Percentiles rank a stretch among this genome's conserved stretches.
Evolutionary conservation across 1,140 invertebrate genomes (phyloP).

Genomic region (Drosophila eugracilis): DNA sequence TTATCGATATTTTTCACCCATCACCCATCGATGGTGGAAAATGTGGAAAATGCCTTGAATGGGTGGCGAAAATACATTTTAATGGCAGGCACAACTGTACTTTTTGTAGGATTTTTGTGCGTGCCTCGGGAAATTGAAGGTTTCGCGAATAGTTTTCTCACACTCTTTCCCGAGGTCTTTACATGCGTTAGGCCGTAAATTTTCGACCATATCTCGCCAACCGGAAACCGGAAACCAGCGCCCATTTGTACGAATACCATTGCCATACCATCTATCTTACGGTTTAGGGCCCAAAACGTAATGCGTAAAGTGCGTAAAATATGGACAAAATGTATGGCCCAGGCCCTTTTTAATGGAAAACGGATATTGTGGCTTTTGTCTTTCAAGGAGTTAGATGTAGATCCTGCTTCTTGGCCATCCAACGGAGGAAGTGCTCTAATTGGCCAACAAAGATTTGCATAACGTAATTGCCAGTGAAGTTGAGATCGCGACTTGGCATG

Average conservation of each 20-base stretch:
- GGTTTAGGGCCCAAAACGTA: slow-evolving; percentile 46
- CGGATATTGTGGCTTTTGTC: slow-evolving; percentile 77
- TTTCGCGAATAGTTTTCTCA: slow-evolving; percentile 5
- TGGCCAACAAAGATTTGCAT: slow-evolving; percentile 70
- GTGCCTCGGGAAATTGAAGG: slow-evolving; percentile 59
- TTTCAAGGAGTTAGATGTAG: slow-evolving; percentile 9
- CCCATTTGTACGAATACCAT: slow-evolving; percentile 65
- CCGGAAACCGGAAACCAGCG: slow-evolving; percentile 77
- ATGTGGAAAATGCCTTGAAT: slow-evolving; percentile 39
- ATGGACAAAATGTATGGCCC: slow-evolving; percentile 56
- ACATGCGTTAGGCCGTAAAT: slow-evolving; percentile 55
- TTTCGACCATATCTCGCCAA: slow-evolving; percentile 54
- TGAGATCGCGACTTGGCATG: slow-evolving; percentile 48
- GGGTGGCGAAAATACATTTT: slow-evolving; percentile 19
- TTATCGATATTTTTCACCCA: slow-evolving; percentile 76
- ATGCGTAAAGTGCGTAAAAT: slow-evolving; percentile 70
- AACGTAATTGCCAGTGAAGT: slow-evolving; percentile 55
- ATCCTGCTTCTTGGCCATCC: background rate
- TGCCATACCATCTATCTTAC: slow-evolving; percentile 57
- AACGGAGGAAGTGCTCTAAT: slow-evolving; percentile 60
- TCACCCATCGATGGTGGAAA: slow-evolving; percentile 6
- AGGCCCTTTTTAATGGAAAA: slow-evolving; percentile 70
- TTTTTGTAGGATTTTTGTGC: slow-evolving; percentile 56
- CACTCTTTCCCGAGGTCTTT: slow-evolving; percentile 6
- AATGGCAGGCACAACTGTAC: slow-evolving; percentile 64